Base-by-base conservation (phyloP, 2,888 invertebrate genomes). In the Zygogramma bicolorata region DNA sequence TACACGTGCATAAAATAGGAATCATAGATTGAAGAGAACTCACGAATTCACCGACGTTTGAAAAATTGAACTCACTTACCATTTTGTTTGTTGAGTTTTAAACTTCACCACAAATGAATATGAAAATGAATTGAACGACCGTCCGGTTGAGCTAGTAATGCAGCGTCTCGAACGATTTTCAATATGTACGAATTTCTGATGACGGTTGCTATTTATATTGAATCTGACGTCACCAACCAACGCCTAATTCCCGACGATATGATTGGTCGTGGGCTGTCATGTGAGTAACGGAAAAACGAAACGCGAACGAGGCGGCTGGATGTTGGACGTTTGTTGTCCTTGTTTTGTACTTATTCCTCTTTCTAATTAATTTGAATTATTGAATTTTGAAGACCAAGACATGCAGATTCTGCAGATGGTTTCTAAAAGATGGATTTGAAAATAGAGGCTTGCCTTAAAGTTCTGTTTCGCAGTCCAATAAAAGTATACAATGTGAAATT, bases 91-190 rank as follows among this genome's bases (percentile, higher is more conserved):
- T 70, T 72, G 73, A 72, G 72, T 75, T 79, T 77, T 71, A 67
- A 68, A 74, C 70, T 60, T 77, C 76, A 78, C 74, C 77, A 81
- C 74, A 82, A 81, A 77, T 71, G 49, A 78, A 77, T 77, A 75
- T 72, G 76, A 77, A 75, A 73, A 53, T 68, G 70, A 59, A 46
- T 20, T 59, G 71, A 69, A 77, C 89, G 90, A 72, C 75, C 78
- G 82, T 81, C 79, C 77, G 77, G 90, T 89, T 86, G 87, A 90
- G 91, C 91, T 89, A 79, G 91, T 89, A 88, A 92, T 90, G 92
- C 88, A 90, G 91, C 89, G 91, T 89, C 89, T 91, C 90, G 90
- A 92, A 92, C 92, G 90, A 90, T 89, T 89, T 90, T n/a, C n/a
- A n/a, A n/a, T n/a, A n/a, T n/a, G n/a, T 88, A 80, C 80, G 80